These are phyloP conservation scores for Hypotaenidia philippensis DNA, from an alignment of 2,797 vertebrate genomes.

Conservation along the genomic window DNA sequence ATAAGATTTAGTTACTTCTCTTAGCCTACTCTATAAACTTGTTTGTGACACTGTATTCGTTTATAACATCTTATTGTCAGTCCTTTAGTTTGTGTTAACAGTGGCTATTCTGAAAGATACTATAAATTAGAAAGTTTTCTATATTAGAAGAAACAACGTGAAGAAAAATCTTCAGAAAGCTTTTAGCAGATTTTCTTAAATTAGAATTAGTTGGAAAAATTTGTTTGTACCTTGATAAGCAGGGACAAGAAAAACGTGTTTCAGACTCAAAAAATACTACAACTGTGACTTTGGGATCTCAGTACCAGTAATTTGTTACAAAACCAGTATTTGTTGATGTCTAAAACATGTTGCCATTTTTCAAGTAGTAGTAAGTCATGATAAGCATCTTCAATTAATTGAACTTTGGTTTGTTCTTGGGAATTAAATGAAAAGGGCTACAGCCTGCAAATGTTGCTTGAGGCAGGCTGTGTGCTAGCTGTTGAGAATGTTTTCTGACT, in stretches of 20 bases:
- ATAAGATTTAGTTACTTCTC: not conserved
- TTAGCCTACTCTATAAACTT: not conserved
- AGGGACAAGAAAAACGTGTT: not conserved
- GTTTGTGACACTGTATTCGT: not conserved
- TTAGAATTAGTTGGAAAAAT: not conserved
- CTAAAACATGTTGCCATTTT: not conserved
- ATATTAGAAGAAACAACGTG: not conserved
- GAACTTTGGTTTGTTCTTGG: not conserved
- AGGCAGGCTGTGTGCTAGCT: not conserved
- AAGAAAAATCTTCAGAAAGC: not conserved
- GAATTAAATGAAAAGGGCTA: not conserved
- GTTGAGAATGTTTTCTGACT: not conserved
- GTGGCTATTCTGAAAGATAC: not conserved
- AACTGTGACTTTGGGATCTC: not conserved
- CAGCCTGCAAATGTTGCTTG: not conserved
- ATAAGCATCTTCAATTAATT: not conserved
- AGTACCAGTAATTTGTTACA: not conserved
- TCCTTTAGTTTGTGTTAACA: not conserved
- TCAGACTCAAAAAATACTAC: too few species aligned
- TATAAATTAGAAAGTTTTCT: not conserved
- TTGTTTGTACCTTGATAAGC: not conserved
- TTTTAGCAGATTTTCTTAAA: not conserved
- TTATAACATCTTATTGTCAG: not conserved
- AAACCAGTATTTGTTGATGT: not conserved
- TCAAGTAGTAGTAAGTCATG: not conserved